Evolutionary conservation across 1,140 invertebrate genomes (phyloP).

Genomic region (Plectrocnemia conspersa): DNA sequence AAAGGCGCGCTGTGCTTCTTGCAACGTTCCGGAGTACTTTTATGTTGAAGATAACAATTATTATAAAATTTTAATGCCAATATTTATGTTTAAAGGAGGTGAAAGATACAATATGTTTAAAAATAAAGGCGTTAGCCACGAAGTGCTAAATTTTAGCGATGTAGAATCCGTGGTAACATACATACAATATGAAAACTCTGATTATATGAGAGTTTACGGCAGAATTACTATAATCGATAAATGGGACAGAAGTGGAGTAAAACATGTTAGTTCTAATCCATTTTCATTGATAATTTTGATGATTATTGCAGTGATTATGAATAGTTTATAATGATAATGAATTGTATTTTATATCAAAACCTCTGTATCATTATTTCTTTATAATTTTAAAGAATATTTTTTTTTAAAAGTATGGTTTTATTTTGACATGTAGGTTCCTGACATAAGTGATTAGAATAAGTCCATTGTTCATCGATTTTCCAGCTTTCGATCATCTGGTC

Average conservation of each 20-base stretch:
- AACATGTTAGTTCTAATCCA: too few species aligned
- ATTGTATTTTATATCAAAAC: too few species aligned
- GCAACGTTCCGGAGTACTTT: slow-evolving; percentile 46
- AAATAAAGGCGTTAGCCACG: slow-evolving; percentile 36
- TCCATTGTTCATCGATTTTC: too few species aligned
- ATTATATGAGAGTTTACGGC: slow-evolving; percentile 39
- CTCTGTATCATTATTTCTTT: too few species aligned
- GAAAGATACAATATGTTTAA: slow-evolving; percentile 49
- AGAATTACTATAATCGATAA: slow-evolving; percentile 38
- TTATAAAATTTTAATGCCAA: slow-evolving; percentile 51
- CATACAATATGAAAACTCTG: slow-evolving; percentile 40
- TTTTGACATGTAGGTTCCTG: too few species aligned
- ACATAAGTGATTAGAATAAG: too few species aligned
- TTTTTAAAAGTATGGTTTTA: too few species aligned
- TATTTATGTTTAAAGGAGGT: slow-evolving; percentile 47
- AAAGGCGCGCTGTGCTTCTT: slow-evolving; percentile 50
- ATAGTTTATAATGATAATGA: too few species aligned
- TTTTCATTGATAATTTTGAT: too few species aligned
- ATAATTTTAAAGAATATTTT: too few species aligned
- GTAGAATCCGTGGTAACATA: slow-evolving; percentile 43
- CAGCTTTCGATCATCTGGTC: too few species aligned
- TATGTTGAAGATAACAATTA: slow-evolving; percentile 41
- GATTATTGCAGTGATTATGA: too few species aligned
- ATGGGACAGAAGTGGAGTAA: not conserved
- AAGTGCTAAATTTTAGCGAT: slow-evolving; percentile 43